A percentile compares a stretch with the other conserved stretches of the same genome.
These are phyloP conservation scores for Chloroclystis v-ata DNA, from an alignment of 2,888 invertebrate genomes.

Conservation along the genomic window DNA sequence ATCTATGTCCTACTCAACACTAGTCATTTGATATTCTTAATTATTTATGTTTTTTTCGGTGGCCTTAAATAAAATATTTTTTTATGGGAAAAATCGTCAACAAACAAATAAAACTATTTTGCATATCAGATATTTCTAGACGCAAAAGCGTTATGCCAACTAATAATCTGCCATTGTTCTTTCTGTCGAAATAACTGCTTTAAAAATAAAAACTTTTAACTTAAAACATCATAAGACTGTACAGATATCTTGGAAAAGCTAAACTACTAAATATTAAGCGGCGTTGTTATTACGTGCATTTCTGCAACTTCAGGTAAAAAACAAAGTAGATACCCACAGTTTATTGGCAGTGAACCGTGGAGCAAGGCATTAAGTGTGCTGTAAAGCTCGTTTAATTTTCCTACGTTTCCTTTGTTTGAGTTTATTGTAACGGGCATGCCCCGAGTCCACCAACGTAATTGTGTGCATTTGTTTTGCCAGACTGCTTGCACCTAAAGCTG, in stretches of 20 bases:
- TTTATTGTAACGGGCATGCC: constrained; percentile 4
- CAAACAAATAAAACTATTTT: no score
- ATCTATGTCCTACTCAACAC: no score
- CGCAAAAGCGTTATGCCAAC: no score
- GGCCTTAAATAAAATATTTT: no score
- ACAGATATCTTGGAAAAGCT: constrained; percentile 23
- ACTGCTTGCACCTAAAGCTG: background rate
- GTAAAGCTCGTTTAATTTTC: constrained; percentile 21
- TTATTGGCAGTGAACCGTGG: constrained; percentile 17
- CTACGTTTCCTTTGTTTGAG: constrained; percentile 22
- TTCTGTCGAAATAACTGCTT: background rate
- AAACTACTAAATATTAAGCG: constrained; percentile 14
- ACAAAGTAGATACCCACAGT: constrained; percentile 11
- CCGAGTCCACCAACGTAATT: constrained; percentile 14
- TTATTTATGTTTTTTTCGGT: no score
- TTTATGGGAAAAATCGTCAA: no score
- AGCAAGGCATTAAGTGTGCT: constrained; percentile 19
- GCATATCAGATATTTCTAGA: no score
- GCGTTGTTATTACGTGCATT: constrained; percentile 7
- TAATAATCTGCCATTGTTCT: no score
- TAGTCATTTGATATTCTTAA: no score
- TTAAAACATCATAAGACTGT: constrained; percentile 21
- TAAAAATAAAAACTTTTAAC: constrained; percentile 9
- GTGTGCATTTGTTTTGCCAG: constrained; percentile 12
- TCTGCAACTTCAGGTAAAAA: constrained; percentile 17